Evolutionary conservation across 2,888 invertebrate genomes (phyloP), one percentile per base, ranked within the genome.

Genomic region (Druceiella hillmani): DNA sequence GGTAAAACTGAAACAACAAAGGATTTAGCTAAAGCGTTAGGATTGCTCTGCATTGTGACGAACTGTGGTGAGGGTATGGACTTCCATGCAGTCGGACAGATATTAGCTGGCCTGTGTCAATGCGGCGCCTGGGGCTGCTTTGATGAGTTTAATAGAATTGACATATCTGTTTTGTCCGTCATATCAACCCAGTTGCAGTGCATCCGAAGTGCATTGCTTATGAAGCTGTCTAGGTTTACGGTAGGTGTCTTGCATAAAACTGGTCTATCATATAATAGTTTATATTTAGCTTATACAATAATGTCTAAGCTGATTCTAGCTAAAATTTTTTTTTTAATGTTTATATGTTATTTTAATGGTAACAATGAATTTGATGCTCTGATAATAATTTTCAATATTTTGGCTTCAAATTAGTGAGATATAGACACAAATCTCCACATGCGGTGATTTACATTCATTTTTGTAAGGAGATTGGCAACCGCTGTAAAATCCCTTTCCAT

Each of bases 41-140:
- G 87, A 0, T 64, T 87, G 1, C 66, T 89, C 1, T 90, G 88
- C 53, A 74, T 90, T 20, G 88, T 89, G 2, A 93, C 92, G 0
- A 89, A 94, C 64, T 94, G 94, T 55, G 92, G 92, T 0, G 92
- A 93, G 62, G 90, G 90, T 11, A 91, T 92, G 90, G 91, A 92
- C 66, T 88, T 82, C 57, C 78, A 85, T 48, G 88, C 92, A 2
- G 81, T 89, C 32, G 83, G 82, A 4, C 80, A 79, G 24, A 36
- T 36, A n/a, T 20, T 36, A 3, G 80, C 84, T 0, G 81, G 89
- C 2, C 65, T 90, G 33, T 83, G 83, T 36, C 87, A 89, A 57
- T 88, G 87, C 57, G 94, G 94, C 0, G 91, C 92, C 2, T 94
- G 94, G 94, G 94, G 93, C 2, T 94, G 93, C 59, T 94, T 94